A percentile compares a stretch with the other conserved stretches of the same genome.
These are phyloP conservation scores for Gymnoscopelus braueri DNA, from an alignment of 2,797 vertebrate genomes.

Conservation along the genomic window DNA sequence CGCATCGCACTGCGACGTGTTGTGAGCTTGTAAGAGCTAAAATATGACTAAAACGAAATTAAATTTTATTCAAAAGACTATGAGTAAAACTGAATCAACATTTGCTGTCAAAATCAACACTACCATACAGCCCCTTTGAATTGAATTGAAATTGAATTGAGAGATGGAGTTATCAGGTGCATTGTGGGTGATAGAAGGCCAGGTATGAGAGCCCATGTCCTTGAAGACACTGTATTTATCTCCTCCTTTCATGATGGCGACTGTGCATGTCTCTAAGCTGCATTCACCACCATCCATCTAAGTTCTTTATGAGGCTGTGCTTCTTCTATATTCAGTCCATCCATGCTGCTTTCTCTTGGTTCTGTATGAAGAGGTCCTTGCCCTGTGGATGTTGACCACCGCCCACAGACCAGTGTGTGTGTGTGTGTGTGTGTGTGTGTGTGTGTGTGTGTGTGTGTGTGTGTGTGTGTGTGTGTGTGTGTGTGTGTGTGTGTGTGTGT, in stretches of 20 bases:
- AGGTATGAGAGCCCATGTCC: not conserved
- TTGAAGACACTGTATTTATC: conserved; percentile 17
- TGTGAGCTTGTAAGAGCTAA: no score
- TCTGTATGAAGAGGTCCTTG: conserved; percentile 26
- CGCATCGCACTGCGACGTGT: no score
- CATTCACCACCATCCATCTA: not conserved
- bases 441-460: not conserved
- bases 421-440: not conserved
- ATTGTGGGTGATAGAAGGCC: no score
- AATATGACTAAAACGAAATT: no score
- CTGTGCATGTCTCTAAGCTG: not conserved
- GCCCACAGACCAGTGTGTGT: conserved; percentile 6
- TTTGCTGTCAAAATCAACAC: no score
- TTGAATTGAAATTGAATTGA: no score
- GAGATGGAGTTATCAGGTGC: no score
- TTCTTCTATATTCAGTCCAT: not conserved
- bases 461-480: conserved; percentile 7
- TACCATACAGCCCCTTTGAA: no score
- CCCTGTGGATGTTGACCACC: conserved; percentile 30
- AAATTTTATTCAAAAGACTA: no score
- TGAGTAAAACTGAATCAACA: no score
- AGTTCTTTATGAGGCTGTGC: no score
- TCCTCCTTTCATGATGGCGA: conserved; percentile 8
- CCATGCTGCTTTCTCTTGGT: conserved; percentile 6
- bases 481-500: conserved; percentile 3